These are phyloP conservation scores for Drosophila paulistorum DNA, from an alignment of 1,140 invertebrate genomes.

Conservation along the genomic window DNA sequence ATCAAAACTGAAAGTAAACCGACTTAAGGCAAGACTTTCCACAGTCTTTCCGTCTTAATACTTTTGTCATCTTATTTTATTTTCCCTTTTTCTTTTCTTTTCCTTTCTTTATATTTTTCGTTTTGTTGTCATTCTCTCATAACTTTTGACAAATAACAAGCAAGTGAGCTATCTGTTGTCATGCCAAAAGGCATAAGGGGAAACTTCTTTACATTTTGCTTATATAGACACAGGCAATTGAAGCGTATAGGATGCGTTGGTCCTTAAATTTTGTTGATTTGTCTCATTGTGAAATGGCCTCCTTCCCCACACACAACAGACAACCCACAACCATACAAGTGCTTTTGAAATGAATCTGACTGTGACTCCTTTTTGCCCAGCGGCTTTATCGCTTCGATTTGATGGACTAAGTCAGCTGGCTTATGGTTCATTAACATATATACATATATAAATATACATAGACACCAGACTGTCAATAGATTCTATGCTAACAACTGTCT, in stretches of 20 bases:
- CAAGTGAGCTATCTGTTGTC: constrained; percentile 23
- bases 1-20: not conserved
- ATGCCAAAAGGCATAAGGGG: constrained; percentile 36
- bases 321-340: not conserved
- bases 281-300: constrained; percentile 45
- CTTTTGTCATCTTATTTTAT: not conserved
- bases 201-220: constrained; percentile 41
- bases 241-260: constrained; percentile 29
- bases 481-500: constrained; percentile 54
- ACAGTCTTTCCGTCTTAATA: not conserved
- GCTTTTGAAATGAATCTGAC: constrained; percentile 45
- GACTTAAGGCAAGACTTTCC: not conserved
- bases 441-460: not conserved
- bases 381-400: not conserved
- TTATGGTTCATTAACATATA: constrained; percentile 69
- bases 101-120: not conserved
- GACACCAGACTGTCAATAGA: constrained; percentile 44
- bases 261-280: constrained; percentile 61
- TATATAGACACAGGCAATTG: constrained; percentile 50
- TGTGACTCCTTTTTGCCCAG: constrained; percentile 6
- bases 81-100: not conserved
- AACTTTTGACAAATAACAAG: constrained; percentile 30
- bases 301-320: not conserved
- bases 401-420: constrained; percentile 31
- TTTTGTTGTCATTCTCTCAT: constrained; percentile 28